phyloP scores from a whole-genome alignment of 2,888 invertebrate species.

The Pyrgus malvae region DNA sequence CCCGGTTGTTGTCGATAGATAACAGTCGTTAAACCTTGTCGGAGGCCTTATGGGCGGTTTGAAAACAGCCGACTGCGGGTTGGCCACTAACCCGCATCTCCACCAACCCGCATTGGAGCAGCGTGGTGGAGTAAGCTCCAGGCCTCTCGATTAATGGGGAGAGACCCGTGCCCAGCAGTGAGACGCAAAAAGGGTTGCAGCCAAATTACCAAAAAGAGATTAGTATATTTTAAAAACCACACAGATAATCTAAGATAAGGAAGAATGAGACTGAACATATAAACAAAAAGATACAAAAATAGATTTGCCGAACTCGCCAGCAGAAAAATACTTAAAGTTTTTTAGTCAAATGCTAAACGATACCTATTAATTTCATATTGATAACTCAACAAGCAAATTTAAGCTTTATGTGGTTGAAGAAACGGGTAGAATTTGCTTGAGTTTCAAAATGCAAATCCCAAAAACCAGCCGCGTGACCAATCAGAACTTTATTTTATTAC shows the following conservation, averaged over 20 bases:
- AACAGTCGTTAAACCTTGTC: too few relatives aligned
- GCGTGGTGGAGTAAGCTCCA: too few relatives aligned
- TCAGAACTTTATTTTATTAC: constrained; percentile 14
- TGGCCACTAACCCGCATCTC: too few relatives aligned
- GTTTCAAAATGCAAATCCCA: not conserved
- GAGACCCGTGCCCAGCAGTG: too few relatives aligned
- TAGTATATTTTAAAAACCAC: too few relatives aligned
- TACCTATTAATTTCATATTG: constrained; percentile 13
- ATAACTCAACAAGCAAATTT: not conserved
- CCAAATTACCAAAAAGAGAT: too few relatives aligned
- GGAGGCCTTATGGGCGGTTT: too few relatives aligned
- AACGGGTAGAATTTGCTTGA: not conserved
- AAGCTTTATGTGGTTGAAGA: not conserved
- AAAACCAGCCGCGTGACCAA: constrained; percentile 9
- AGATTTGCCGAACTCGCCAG: not conserved
- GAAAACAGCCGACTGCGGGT: too few relatives aligned
- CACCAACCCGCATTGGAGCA: too few relatives aligned
- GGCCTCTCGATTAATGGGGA: too few relatives aligned
- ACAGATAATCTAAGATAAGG: not conserved
- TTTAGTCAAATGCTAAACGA: constrained; percentile 10
- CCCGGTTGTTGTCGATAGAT: too few relatives aligned
- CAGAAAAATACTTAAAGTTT: not conserved
- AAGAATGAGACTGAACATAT: not conserved
- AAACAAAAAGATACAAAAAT: constrained; percentile 1
- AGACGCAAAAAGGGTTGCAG: too few relatives aligned